A percentile compares a stretch with the other conserved stretches of the same genome.
Conservation (phyloP, 2,113 vertebrate genomes). For the Hucho hucho region DNA sequence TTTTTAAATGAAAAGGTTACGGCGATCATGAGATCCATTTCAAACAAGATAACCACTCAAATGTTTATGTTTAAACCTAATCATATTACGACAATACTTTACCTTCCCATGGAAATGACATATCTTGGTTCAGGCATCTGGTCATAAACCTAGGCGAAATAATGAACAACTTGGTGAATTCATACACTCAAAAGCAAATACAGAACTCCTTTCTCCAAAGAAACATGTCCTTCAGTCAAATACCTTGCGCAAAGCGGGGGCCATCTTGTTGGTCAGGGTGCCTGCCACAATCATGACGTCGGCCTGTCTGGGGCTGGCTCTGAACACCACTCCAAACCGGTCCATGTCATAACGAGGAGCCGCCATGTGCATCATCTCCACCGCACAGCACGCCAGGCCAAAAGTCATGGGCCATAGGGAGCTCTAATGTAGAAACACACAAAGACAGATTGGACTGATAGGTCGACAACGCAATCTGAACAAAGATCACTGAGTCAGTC, state of each 20-base stretch:
- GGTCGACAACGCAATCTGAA: neutral
- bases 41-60: neutral
- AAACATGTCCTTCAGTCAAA: too few species aligned
- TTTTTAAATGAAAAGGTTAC: too few species aligned
- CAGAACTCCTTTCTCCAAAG: neutral
- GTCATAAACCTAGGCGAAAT: constrained; percentile 85
- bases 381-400: constrained; percentile 91
- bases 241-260: constrained; percentile 89
- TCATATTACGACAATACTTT: constrained; percentile 16
- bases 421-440: constrained; percentile 71
- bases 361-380: constrained; percentile 99
- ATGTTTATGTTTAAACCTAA: neutral
- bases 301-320: constrained; percentile 89
- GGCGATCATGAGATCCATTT: neutral
- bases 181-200: neutral
- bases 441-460: neutral
- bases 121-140: constrained; percentile 98
- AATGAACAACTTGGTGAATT: neutral
- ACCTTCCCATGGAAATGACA: constrained; percentile 98
- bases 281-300: constrained; percentile 98
- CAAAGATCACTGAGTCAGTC: too few species aligned
- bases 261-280: constrained; percentile 98
- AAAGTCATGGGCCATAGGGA: constrained; percentile 99
- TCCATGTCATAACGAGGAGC: constrained; percentile 97
- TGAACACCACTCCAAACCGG: constrained; percentile 93